phyloP scores from a whole-genome alignment of 2,888 invertebrate genomes.

The Deilephila porcellus region DNA sequence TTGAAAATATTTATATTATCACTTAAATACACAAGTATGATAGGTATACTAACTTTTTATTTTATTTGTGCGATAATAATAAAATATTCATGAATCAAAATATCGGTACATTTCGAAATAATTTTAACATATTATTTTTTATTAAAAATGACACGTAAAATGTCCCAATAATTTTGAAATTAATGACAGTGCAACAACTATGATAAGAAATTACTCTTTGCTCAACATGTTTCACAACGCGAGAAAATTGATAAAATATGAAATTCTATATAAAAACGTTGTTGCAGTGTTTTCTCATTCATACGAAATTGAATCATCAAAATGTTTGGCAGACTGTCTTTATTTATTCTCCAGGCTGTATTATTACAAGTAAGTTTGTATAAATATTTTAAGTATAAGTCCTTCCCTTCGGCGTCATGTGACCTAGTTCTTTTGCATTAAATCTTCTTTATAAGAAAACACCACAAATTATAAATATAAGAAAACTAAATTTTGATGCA shows the following conservation, averaged over 20 bases:
- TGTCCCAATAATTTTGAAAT: slow-evolving; percentile 26
- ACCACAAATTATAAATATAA: too few relatives aligned
- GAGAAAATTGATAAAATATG: slow-evolving; percentile 12
- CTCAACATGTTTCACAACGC: slow-evolving; percentile 18
- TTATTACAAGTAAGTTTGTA: slow-evolving; percentile 49
- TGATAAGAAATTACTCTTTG: slow-evolving; percentile 11
- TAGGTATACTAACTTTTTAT: too few relatives aligned
- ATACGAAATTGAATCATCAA: neutral
- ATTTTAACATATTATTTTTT: neutral
- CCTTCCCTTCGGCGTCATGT: neutral
- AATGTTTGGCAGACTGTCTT: slow-evolving; percentile 25
- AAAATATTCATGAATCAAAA: too few relatives aligned
- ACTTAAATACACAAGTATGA: too few relatives aligned
- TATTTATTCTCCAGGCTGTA: slow-evolving; percentile 45
- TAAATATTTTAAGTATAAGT: neutral
- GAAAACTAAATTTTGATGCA: too few relatives aligned
- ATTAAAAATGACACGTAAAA: neutral
- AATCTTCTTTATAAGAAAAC: neutral
- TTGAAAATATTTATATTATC: too few relatives aligned
- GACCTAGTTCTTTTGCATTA: neutral
- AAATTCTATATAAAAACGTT: slow-evolving; percentile 26
- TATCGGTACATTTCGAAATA: neutral
- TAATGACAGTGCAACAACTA: neutral
- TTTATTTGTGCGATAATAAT: too few relatives aligned
- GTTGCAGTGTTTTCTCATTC: slow-evolving; percentile 14